Evolutionary conservation across 1,140 invertebrate genomes (phyloP), one percentile per base, ranked within the genome.

Genomic region (Drosophila bifasciata): DNA sequence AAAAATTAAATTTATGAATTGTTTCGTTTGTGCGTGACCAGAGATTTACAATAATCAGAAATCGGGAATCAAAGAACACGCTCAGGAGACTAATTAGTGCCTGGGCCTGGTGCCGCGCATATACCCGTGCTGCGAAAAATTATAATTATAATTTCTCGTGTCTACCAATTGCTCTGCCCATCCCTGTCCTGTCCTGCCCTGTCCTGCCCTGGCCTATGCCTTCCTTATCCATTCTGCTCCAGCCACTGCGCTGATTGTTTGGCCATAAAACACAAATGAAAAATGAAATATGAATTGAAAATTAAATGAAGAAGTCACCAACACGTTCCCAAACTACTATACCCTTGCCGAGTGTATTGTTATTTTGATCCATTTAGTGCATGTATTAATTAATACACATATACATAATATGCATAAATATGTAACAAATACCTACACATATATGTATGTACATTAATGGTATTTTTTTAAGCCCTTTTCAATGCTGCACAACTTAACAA

Each of bases 1-100:
- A 56, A 76, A 86, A 86, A 86, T 86, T 88, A 88, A 88, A 88
- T 88, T 88, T 88, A 88, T 88, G 83, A 88, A 88, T 88, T 88
- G 78, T 88, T 88, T 88, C 75, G 75, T 74, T 88, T 80, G 83
- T 88, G 83, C 83, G 83, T 88, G 83, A 88, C 83, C 83, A 86
- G 75, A 88, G 83, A 88, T 88, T 88, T 88, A 88, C 83, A 88
- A 88, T 81, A 85, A 85, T 86, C 81, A 85, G 83, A 72, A 80
- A 86, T 81, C 83, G 83, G 69, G 81, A 88, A 81, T 88, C 83
- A 77, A 76, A 69, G 78, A 88, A 83, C 83, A 88, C 83, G 78
- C 83, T 83, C 83, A 69, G 84, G 84, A 88, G 83, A 88, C 83
- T 88, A 88, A 88, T 88, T 89, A 88, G 83, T 85, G 2, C 73